phyloP scores from a whole-genome alignment of 1,140 invertebrate genomes.

The Drosophila subpulchrella region DNA sequence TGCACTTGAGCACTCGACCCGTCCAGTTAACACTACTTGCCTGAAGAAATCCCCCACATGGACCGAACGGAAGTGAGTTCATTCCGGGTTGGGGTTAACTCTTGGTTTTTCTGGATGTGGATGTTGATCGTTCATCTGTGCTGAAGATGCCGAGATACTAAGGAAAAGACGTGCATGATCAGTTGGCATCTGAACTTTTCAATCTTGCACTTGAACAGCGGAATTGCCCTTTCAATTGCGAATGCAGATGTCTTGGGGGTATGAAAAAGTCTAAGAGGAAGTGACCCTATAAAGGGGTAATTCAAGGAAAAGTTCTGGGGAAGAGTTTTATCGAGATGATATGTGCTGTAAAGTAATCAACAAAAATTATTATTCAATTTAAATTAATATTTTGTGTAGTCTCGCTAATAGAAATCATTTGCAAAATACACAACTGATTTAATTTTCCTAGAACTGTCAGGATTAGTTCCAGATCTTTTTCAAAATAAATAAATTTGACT shows the following conservation, averaged over 20 bases:
- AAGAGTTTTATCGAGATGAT: background rate
- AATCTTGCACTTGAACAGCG: conserved; percentile 22
- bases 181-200: conserved; percentile 53
- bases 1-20: conserved; percentile 60
- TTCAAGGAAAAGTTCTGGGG: background rate
- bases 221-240: conserved; percentile 8
- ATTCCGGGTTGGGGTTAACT: conserved; percentile 50
- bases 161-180: conserved; percentile 36
- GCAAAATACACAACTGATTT: background rate
- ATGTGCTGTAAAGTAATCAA: background rate
- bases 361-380: too few relatives aligned
- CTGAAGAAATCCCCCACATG: background rate
- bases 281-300: background rate
- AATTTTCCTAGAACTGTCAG: conserved; percentile 3
- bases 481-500: background rate
- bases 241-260: conserved; percentile 11
- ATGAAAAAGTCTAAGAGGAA: conserved; percentile 12
- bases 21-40: conserved; percentile 28
- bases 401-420: too few relatives aligned
- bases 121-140: conserved; percentile 11
- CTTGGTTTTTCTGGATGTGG: background rate
- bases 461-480: background rate
- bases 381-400: too few relatives aligned
- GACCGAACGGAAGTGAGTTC: conserved; percentile 74
- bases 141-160: conserved; percentile 15